Conservation (phyloP, 2,113 vertebrate species). For the Catharus fuscescens region DNA sequence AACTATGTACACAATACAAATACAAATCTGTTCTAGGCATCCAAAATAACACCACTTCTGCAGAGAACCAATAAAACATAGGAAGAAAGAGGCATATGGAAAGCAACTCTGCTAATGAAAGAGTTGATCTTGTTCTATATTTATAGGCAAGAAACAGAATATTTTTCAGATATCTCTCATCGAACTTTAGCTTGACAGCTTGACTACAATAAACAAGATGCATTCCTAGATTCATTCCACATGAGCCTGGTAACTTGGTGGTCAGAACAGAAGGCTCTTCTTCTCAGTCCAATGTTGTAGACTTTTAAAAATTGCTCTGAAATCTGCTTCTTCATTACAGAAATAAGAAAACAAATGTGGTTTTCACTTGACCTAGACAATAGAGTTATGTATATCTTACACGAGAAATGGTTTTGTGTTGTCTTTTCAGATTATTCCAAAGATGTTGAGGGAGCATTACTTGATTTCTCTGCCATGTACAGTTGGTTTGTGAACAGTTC, state of each 20-base stretch:
- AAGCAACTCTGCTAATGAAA: conserved; percentile 20
- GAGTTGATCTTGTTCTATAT: background rate
- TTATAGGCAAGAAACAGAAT: background rate
- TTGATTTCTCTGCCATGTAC: background rate
- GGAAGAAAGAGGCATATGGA: conserved; percentile 12
- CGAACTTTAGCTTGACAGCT: background rate
- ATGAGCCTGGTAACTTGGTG: background rate
- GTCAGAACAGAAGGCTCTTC: background rate
- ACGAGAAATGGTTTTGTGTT: fast-evolving
- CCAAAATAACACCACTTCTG: conserved; percentile 19
- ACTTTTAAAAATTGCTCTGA: background rate
- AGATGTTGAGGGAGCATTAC: fast-evolving
- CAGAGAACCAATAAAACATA: background rate
- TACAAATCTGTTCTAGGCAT: background rate
- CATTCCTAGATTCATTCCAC: background rate
- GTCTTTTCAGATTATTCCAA: background rate
- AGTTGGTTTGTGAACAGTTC: background rate
- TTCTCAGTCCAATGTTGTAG: background rate
- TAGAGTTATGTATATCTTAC: background rate
- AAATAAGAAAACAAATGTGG: background rate
- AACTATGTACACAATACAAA: background rate
- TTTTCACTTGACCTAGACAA: background rate
- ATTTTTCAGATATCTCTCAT: background rate
- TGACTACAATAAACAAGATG: background rate
- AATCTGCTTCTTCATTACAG: background rate